Evolutionary conservation across 2,113 vertebrate genomes (phyloP).

Genomic region (Pungitius pungitius): DNA sequence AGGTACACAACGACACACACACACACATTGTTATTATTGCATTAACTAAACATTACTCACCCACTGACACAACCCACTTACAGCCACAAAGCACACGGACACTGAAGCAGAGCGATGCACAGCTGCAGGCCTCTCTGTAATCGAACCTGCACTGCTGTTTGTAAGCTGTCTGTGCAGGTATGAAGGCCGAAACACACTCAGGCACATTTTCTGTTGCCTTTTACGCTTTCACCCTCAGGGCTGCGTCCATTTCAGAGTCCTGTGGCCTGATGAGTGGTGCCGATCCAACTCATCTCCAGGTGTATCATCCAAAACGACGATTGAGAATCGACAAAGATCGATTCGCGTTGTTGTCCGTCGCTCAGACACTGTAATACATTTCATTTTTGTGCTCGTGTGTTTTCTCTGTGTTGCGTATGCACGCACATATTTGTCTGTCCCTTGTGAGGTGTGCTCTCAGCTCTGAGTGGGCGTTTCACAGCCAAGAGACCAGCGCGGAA

Average conservation of each 20-base stretch:
- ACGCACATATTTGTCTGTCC: constrained; percentile 39
- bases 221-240: constrained; percentile 56
- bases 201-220: constrained; percentile 36
- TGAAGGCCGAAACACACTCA: constrained; percentile 35
- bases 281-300: constrained; percentile 29
- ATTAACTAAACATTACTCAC: constrained; percentile 26
- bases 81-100: constrained; percentile 17
- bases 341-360: neutral
- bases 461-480: constrained; percentile 68
- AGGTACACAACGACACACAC: constrained; percentile 9
- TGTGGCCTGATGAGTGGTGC: constrained; percentile 36
- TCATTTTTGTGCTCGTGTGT: constrained; percentile 22
- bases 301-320: constrained; percentile 14
- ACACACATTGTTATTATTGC: constrained; percentile 16
- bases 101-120: constrained; percentile 51
- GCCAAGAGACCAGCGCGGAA: constrained; percentile 63
- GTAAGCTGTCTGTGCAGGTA: constrained; percentile 58
- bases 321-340: neutral
- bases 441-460: constrained; percentile 60
- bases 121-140: constrained; percentile 72
- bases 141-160: constrained; percentile 72
- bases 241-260: constrained; percentile 40
- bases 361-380: too few relatives aligned
- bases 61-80: constrained; percentile 50
- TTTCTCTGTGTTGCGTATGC: constrained; percentile 1